phyloP scores from a whole-genome alignment of 2,113 vertebrate genomes.

The Acinonyx jubatus region DNA sequence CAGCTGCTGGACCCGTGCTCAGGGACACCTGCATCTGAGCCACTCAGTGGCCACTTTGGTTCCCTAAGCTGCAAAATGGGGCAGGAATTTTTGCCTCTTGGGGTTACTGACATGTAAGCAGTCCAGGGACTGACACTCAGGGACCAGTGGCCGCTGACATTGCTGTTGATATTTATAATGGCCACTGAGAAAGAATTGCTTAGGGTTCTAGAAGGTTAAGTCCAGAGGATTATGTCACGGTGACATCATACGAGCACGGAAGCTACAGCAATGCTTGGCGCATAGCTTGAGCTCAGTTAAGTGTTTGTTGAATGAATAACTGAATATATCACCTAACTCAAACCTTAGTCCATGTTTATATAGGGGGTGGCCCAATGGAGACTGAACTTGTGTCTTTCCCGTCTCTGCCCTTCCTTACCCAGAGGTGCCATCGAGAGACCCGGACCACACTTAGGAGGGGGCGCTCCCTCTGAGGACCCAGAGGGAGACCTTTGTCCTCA shows the following conservation, averaged over 20 bases:
- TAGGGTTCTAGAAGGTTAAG: neutral
- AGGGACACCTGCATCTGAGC: neutral
- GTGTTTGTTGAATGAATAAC: neutral
- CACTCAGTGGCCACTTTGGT: neutral
- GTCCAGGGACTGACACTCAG: neutral
- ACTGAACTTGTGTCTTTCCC: neutral
- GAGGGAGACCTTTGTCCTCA: neutral
- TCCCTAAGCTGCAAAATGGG: neutral
- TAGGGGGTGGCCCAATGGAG: neutral
- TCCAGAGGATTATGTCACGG: fast-evolving
- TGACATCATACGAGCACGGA: neutral
- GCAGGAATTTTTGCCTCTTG: no score
- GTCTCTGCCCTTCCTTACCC: neutral
- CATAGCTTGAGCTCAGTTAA: neutral
- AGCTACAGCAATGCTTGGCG: neutral
- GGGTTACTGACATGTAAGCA: neutral
- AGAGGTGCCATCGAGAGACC: neutral
- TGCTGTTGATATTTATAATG: neutral
- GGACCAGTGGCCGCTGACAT: fast-evolving
- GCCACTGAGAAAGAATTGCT: neutral
- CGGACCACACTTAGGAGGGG: neutral
- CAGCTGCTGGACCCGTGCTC: neutral
- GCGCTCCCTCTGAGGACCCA: neutral
- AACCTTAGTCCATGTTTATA: neutral
- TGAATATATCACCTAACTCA: neutral